phyloP scores from a whole-genome alignment of 2,113 vertebrate species.

The Orientallactaga bullata region DNA sequence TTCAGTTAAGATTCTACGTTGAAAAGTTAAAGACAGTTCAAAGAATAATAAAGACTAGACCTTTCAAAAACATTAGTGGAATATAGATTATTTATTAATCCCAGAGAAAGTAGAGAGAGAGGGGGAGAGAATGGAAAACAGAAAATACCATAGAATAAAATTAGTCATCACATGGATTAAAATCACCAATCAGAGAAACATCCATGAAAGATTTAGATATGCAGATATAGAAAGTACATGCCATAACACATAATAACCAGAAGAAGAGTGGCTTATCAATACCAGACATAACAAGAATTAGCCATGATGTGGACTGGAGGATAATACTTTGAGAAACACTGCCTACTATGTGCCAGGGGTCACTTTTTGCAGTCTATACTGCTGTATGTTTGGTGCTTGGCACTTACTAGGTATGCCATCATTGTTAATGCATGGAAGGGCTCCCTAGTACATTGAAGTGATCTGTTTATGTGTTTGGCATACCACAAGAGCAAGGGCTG shows the following conservation, averaged over 20 bases:
- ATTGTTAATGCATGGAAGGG: neutral
- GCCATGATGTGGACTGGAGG: neutral
- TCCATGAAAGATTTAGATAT: neutral
- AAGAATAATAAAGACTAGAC: neutral
- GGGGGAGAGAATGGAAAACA: neutral
- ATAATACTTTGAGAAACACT: constrained; percentile 16
- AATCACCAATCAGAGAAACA: neutral
- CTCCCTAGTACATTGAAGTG: neutral
- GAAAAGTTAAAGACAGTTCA: neutral
- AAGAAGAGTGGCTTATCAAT: neutral
- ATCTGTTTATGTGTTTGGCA: neutral
- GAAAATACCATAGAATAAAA: neutral
- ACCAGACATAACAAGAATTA: neutral
- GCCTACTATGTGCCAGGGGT: neutral
- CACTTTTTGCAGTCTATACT: neutral
- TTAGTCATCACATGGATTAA: constrained; percentile 20
- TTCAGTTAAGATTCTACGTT: neutral
- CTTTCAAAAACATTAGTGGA: neutral
- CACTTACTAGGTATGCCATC: neutral
- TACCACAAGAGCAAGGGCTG: neutral
- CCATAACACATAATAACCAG: neutral
- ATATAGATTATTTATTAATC: neutral
- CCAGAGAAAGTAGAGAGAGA: neutral
- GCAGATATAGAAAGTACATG: neutral
- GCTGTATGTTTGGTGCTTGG: neutral